Conservation (phyloP, 2,888 invertebrate species). For the Sturmia bella region DNA sequence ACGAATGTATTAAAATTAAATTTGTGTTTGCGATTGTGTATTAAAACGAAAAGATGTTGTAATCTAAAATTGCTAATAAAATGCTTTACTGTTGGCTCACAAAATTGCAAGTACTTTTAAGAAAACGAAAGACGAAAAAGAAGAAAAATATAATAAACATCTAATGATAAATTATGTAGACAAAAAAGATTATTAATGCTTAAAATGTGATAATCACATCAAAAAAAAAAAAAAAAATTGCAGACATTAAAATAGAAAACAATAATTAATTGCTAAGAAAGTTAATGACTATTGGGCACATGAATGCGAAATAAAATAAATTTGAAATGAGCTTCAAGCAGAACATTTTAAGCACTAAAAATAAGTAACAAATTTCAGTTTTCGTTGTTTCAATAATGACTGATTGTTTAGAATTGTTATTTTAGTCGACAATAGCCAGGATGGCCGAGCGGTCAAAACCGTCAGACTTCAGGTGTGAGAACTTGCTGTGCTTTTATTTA, state of each 20-base stretch:
- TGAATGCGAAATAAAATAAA: too few relatives aligned
- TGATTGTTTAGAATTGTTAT: too few relatives aligned
- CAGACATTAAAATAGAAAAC: neutral
- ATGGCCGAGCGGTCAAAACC: too few relatives aligned
- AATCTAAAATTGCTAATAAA: constrained; percentile 49
- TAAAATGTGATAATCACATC: constrained; percentile 31
- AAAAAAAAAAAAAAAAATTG: constrained; percentile 2
- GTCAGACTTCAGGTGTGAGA: too few relatives aligned
- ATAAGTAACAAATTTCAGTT: too few relatives aligned
- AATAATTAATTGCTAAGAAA: neutral
- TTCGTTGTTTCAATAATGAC: too few relatives aligned
- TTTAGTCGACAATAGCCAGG: too few relatives aligned
- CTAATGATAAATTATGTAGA: constrained; percentile 10
- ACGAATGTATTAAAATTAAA: constrained; percentile 28
- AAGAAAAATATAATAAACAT: neutral
- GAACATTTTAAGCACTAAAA: too few relatives aligned
- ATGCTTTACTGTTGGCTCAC: constrained; percentile 29
- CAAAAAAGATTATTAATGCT: neutral
- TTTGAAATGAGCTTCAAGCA: too few relatives aligned
- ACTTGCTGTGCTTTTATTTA: too few relatives aligned
- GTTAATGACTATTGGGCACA: too few relatives aligned
- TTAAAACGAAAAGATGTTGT: constrained; percentile 44
- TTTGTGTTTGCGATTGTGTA: constrained; percentile 3
- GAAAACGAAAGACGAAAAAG: neutral
- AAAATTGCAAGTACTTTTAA: constrained; percentile 1